Conservation (phyloP, 53 echinoderm and acorn worm genomes). For the Echinometra lucunter region DNA sequence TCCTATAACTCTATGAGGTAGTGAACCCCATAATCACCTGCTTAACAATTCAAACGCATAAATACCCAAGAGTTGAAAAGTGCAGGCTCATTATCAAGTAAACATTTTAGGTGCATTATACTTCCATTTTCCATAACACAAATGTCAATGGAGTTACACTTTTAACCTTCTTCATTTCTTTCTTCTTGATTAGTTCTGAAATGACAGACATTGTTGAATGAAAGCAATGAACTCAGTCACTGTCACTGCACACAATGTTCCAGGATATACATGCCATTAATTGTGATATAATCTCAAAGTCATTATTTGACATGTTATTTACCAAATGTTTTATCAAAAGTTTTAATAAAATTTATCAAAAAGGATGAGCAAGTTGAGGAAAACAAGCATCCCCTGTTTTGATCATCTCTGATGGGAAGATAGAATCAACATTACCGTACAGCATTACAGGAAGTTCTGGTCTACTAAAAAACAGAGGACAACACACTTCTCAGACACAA, state of each 20-base stretch:
- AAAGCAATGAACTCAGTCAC: not conserved
- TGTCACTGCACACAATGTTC: not conserved
- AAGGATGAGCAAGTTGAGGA: not conserved
- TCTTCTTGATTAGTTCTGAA: not conserved
- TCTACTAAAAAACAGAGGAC: not conserved
- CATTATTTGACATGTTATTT: constrained; percentile 23
- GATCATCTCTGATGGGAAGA: constrained; percentile 9
- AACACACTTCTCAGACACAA: constrained; percentile 31
- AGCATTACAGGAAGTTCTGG: constrained; percentile 37
- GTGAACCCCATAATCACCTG: not conserved
- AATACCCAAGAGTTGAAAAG: not conserved
- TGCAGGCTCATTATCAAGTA: constrained; percentile 36
- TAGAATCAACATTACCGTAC: not conserved
- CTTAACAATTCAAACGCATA: constrained; percentile 5
- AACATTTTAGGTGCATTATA: constrained; percentile 40
- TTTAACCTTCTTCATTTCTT: constrained; percentile 28
- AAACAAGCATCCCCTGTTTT: not conserved
- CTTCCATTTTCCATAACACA: constrained; percentile 40
- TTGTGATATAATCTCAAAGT: not conserved
- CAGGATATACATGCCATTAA: constrained; percentile 44
- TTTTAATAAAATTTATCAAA: no score
- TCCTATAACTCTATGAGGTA: not conserved
- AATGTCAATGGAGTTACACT: constrained; percentile 46
- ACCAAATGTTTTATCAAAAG: not conserved
- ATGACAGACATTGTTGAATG: constrained; percentile 47